phyloP scores from a whole-genome alignment of 2,888 invertebrate species.

The Volucella inanis region DNA sequence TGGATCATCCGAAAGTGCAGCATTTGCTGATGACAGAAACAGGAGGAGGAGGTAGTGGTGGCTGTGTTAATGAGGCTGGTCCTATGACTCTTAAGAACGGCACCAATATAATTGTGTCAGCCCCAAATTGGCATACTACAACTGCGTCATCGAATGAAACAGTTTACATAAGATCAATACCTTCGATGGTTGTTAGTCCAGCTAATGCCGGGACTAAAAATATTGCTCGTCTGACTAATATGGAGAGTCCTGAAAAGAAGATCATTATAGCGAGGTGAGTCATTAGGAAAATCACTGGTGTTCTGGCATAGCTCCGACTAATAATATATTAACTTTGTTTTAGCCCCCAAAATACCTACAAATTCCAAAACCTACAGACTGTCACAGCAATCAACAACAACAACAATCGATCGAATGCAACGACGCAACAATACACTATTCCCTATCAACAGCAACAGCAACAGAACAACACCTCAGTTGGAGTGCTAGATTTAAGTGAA shows the following conservation, averaged over 20 bases:
- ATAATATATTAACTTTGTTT: constrained; percentile 34
- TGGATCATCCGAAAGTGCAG: constrained; percentile 77
- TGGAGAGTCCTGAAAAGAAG: constrained; percentile 79
- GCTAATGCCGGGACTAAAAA: constrained; percentile 76
- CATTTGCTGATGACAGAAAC: constrained; percentile 75
- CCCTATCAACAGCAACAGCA: constrained; percentile 81
- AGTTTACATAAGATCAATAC: constrained; percentile 76
- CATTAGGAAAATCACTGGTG: no score
- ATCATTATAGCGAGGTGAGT: constrained; percentile 78
- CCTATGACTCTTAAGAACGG: constrained; percentile 77
- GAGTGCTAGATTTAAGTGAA: constrained; percentile 92
- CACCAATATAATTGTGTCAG: constrained; percentile 77
- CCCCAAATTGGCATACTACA: constrained; percentile 69
- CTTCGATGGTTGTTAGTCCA: constrained; percentile 76
- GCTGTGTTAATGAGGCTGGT: constrained; percentile 41
- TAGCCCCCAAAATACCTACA: constrained; percentile 78
- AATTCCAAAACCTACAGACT: constrained; percentile 77
- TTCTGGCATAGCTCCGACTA: neutral
- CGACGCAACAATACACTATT: constrained; percentile 69
- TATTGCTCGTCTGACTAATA: constrained; percentile 74
- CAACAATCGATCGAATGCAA: constrained; percentile 74
- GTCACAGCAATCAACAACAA: constrained; percentile 76
- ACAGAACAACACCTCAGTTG: constrained; percentile 79
- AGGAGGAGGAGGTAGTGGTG: constrained; percentile 21
- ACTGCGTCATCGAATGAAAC: constrained; percentile 74